Percentiles rank a stretch among this genome's conserved stretches.
Evolutionary conservation across 2,888 invertebrate genomes (phyloP).

Genomic region (Platerodrilus igneus): DNA sequence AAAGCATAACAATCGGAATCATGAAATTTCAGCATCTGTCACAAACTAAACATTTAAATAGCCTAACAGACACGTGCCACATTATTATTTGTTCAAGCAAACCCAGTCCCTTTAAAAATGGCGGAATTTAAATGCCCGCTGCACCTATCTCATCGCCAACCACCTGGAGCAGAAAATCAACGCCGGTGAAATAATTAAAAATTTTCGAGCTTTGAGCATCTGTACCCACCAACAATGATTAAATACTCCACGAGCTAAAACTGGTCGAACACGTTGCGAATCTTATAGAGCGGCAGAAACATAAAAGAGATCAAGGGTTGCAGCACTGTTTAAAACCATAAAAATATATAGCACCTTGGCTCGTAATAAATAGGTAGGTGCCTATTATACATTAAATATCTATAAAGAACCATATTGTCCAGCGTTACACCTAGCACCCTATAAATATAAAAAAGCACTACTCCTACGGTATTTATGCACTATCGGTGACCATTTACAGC

Average conservation of each 20-base stretch:
- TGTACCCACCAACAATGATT: conserved; percentile 24
- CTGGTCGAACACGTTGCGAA: conserved; percentile 32
- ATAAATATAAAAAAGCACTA: conserved; percentile 17
- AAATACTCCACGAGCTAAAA: conserved; percentile 28
- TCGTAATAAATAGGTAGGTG: conserved; percentile 17
- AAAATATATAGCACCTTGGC: conserved; percentile 20
- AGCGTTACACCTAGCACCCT: conserved; percentile 18
- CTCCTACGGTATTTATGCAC: conserved; percentile 25
- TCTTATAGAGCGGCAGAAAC: conserved; percentile 25
- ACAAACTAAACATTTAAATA: conserved; percentile 19
- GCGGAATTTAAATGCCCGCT: conserved; percentile 26
- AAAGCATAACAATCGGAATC: no score
- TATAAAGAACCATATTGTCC: conserved; percentile 14
- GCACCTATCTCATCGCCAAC: conserved; percentile 26
- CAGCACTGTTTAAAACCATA: conserved; percentile 17
- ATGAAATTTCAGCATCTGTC: conserved; percentile 14
- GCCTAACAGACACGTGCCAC: conserved; percentile 16
- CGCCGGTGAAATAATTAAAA: conserved; percentile 22
- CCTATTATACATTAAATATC: conserved; percentile 14
- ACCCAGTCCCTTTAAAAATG: conserved; percentile 39
- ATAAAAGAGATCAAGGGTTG: conserved; percentile 17
- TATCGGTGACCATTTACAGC: conserved; percentile 28
- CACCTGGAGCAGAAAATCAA: conserved; percentile 36
- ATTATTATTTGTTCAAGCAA: conserved; percentile 21
- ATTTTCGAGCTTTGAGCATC: conserved; percentile 26